phyloP scores from a whole-genome alignment of 2,113 vertebrate species.

The Pristiophorus japonicus region DNA sequence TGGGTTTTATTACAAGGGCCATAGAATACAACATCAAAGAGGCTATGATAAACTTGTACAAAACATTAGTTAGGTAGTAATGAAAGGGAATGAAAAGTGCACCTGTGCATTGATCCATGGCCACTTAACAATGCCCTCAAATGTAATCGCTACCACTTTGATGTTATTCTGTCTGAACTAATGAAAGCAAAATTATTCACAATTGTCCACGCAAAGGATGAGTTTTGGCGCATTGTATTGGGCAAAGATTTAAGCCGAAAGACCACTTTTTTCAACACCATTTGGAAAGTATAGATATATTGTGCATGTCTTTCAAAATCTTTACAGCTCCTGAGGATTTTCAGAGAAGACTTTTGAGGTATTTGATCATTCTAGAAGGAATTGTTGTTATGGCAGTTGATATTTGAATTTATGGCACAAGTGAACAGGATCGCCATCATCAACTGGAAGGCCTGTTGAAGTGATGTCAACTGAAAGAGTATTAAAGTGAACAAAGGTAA shows the following conservation, averaged over 20 bases:
- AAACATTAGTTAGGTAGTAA: background rate
- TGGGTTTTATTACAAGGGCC: background rate
- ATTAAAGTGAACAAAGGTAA: background rate
- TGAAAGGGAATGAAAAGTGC: constrained; percentile 18
- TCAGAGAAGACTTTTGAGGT: background rate
- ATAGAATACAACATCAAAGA: background rate
- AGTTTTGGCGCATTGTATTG: background rate
- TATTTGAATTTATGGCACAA: background rate
- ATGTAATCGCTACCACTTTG: constrained; percentile 6
- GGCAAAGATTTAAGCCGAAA: background rate
- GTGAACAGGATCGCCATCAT: background rate
- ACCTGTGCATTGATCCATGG: constrained; percentile 24
- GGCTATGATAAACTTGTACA: background rate
- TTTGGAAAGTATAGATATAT: background rate
- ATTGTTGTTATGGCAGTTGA: background rate
- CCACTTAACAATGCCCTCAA: background rate
- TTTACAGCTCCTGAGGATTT: background rate
- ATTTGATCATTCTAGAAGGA: background rate
- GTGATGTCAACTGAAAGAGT: background rate
- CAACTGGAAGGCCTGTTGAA: background rate
- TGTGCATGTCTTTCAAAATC: background rate
- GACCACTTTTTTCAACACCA: background rate
- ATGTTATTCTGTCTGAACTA: constrained; percentile 1
- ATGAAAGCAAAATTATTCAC: constrained; percentile 24
- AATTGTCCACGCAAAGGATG: background rate